Evolutionary conservation across 2,888 invertebrate species (phyloP).

Genomic region (Lepidonotus clava): DNA sequence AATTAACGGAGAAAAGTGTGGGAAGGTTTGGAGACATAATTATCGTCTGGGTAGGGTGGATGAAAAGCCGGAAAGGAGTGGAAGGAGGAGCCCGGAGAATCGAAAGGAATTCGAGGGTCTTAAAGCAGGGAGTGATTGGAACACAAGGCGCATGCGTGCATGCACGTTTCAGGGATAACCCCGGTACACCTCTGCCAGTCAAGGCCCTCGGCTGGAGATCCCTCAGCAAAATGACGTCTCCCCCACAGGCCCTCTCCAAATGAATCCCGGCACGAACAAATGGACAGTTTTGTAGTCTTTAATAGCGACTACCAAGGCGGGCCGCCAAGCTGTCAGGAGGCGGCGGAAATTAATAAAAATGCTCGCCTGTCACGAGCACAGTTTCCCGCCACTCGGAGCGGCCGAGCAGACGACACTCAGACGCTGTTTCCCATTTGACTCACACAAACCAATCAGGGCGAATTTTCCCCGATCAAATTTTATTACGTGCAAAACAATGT

Average conservation of each 20-base stretch:
- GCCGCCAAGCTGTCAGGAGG: background rate
- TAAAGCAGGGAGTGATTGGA: too few species aligned
- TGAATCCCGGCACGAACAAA: conserved; percentile 29
- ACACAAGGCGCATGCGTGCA: too few species aligned
- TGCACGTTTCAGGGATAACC: too few species aligned
- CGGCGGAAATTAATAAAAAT: conserved; percentile 37
- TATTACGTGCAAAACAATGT: conserved; percentile 42
- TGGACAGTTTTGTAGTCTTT: conserved; percentile 33
- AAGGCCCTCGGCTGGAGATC: too few species aligned
- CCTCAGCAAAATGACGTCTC: background rate
- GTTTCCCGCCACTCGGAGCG: background rate
- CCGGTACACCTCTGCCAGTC: too few species aligned
- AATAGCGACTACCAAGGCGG: background rate
- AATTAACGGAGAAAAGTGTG: too few species aligned
- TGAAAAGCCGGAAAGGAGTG: too few species aligned
- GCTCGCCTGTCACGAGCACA: background rate
- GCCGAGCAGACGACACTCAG: too few species aligned
- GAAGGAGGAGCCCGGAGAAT: too few species aligned
- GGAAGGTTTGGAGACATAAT: too few species aligned
- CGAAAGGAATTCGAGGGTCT: too few species aligned
- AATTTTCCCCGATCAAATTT: conserved; percentile 29
- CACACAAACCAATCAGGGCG: background rate
- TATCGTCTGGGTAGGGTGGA: too few species aligned
- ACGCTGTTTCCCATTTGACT: background rate
- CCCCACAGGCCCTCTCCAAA: conserved; percentile 19